These are phyloP conservation scores for Octodonta nipae DNA, from an alignment of 2,888 invertebrate genomes.

Conservation along the genomic window DNA sequence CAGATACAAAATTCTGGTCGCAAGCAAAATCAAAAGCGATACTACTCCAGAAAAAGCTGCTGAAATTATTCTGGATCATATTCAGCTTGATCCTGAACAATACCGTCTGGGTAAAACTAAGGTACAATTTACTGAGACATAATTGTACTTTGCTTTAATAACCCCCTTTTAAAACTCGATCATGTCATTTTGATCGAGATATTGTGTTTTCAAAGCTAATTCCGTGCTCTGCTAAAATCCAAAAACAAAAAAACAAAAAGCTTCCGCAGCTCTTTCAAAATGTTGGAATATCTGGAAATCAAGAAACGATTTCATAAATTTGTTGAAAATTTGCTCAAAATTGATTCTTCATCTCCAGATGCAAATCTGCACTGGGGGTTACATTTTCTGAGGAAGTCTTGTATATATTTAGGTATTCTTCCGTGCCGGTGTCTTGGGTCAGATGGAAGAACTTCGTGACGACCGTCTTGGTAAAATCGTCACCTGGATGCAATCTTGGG, in stretches of 20 bases:
- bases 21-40: slow-evolving; percentile 66
- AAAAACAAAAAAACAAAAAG: too few relatives aligned
- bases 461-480: slow-evolving; percentile 96
- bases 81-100: slow-evolving; percentile 82
- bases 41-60: slow-evolving; percentile 66
- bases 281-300: too few relatives aligned
- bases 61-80: slow-evolving; percentile 65
- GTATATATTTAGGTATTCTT: slow-evolving; percentile 93
- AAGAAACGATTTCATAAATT: too few relatives aligned
- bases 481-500: slow-evolving; percentile 93
- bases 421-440: slow-evolving; percentile 99
- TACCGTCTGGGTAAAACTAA: slow-evolving; percentile 92
- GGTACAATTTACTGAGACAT: slow-evolving; percentile 44
- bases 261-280: too few relatives aligned
- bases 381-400: too few relatives aligned
- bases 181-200: too few relatives aligned
- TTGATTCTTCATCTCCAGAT: too few relatives aligned
- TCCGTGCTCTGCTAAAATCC: too few relatives aligned
- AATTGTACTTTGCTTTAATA: slow-evolving; percentile 7
- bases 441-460: slow-evolving; percentile 99
- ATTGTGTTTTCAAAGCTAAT: too few relatives aligned
- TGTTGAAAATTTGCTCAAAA: too few relatives aligned
- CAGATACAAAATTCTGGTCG: slow-evolving; percentile 99
- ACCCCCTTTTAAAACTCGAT: too few relatives aligned
- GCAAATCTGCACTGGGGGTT: too few relatives aligned